Evolutionary conservation across 2,888 invertebrate species (phyloP).

Genomic region (Hipparchia sbordonii): DNA sequence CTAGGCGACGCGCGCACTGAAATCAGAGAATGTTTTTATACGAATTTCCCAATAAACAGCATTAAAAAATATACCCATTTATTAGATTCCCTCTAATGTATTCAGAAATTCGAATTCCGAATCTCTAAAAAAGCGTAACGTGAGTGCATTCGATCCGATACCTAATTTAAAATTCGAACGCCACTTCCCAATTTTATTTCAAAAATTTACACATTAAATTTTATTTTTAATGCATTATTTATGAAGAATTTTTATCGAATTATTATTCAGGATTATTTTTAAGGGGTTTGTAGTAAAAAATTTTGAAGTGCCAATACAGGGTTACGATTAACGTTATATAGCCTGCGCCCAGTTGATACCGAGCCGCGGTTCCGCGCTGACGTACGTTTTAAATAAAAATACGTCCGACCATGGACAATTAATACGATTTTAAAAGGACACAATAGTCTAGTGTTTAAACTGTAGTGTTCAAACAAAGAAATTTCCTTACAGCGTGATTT

Average conservation of each 20-base stretch:
- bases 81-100: neutral
- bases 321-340: conserved; percentile 45
- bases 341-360: conserved; percentile 71
- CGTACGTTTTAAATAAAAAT: conserved; percentile 56
- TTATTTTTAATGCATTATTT: neutral
- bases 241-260: neutral
- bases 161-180: neutral
- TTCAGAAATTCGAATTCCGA: conserved; percentile 13
- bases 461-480: conserved; percentile 35
- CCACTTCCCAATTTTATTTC: neutral
- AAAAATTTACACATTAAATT: neutral
- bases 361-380: conserved; percentile 66
- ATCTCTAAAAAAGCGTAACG: neutral
- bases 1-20: conserved; percentile 74
- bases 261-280: neutral
- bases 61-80: conserved; percentile 18
- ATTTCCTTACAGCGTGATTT: conserved; percentile 22
- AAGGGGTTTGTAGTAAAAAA: conserved; percentile 25
- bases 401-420: conserved; percentile 51
- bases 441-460: conserved; percentile 60
- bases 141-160: neutral
- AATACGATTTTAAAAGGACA: conserved; percentile 58
- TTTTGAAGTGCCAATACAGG: conserved; percentile 57
- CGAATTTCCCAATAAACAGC: conserved; percentile 41
- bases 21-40: conserved; percentile 56